Base-by-base conservation (phyloP, 2,888 invertebrate species). In the Antheraea assamensis region DNA sequence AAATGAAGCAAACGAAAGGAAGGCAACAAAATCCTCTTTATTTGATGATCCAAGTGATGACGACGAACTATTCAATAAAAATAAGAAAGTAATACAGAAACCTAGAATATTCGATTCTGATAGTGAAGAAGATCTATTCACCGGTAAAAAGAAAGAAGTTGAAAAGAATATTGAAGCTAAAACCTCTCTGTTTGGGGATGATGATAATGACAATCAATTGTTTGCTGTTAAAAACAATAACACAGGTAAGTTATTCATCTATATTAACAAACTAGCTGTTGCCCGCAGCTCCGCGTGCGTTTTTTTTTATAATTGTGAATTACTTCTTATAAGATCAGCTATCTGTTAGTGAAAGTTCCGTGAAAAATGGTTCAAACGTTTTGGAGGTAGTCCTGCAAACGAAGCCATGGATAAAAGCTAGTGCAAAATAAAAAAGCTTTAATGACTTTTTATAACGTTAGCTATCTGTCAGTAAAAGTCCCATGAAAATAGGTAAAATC, bases 51-150 rank as follows among this genome's bases (percentile, higher is more conserved):
- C 85, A 0, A 88, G 88, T 58, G 90, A 92, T 70, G 91, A 90
- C 47, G 92, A 92, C 47, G 92, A 92, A 77, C 80, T 93, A 64
- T 90, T 91, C 76, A 81, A 49, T 83, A 84, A 81, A 79, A 85
- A 79, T 27, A 87, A 85, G 74, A 78, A 81, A n/a, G 55, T 24
- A 0, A 52, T 75, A 1, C 78, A 79, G 3, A 84, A 84, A 74
- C 74, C 80, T 8, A 81, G 80, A 24, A 84, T 92, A 31, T 89
- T 92, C 30, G 90, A 90, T 80, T 91, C 92, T 0, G 92, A 92
- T 70, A 90, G 89, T 30, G 92, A 91, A 64, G 89, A 88, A 61
- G 92, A 92, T 47, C 75, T 93, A 21, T 93, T 94, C 78, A 81
- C 81, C 31, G 78, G 80, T 27, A 83, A 80, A 70, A 83, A 79